Percentiles rank a stretch among this genome's conserved stretches.
Evolutionary conservation across 1,140 invertebrate species (phyloP).

Genomic region (Steinernema khuongi): DNA sequence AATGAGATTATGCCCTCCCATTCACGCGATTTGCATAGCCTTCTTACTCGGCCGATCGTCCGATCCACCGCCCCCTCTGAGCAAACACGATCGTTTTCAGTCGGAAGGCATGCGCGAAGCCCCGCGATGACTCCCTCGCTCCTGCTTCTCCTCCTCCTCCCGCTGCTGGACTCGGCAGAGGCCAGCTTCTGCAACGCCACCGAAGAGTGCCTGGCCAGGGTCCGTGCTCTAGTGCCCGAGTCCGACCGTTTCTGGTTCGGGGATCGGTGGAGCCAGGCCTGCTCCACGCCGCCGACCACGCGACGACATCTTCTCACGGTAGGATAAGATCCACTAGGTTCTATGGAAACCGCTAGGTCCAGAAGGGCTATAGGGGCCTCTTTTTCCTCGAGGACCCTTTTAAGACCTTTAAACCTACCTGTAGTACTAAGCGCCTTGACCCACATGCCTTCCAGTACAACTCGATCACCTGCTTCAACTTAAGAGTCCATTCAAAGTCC

Average conservation of each 20-base stretch:
- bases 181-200: constrained; percentile 38
- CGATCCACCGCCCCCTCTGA: constrained; percentile 17
- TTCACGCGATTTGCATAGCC: constrained; percentile 9
- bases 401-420: background rate
- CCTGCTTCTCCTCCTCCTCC: constrained; percentile 1
- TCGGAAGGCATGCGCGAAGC: background rate
- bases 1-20: constrained; percentile 12
- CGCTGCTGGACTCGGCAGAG: constrained; percentile 9
- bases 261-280: constrained; percentile 41
- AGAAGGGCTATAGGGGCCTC: too few relatives aligned
- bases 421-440: too few relatives aligned
- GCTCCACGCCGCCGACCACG: constrained; percentile 11
- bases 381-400: too few relatives aligned
- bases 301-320: background rate
- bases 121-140: background rate
- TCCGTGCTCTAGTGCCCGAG: constrained; percentile 36
- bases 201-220: constrained; percentile 38
- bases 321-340: too few relatives aligned
- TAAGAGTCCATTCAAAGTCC: too few relatives aligned
- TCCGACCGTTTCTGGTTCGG: constrained; percentile 49
- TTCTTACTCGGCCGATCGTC: background rate
- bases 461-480: constrained; percentile 42
- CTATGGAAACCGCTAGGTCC: too few relatives aligned
- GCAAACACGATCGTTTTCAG: background rate
- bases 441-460: constrained; percentile 21